Conservation (phyloP, 1,140 invertebrate species). For the Cataglyphis hispanica region DNA sequence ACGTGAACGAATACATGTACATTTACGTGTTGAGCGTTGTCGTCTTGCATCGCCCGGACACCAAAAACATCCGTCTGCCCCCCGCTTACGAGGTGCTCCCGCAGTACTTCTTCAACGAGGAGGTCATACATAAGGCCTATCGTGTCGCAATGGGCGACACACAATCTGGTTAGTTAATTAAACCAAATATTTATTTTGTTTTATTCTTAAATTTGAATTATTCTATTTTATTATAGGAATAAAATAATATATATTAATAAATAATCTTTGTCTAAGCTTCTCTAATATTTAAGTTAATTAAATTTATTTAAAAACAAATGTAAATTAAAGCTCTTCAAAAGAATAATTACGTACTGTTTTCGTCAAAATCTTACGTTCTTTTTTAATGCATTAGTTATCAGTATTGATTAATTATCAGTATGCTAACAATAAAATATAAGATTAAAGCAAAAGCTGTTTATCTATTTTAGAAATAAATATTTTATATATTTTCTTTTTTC, state of each 20-base stretch:
- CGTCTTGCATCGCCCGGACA: slow-evolving; percentile 88
- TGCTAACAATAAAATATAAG: no score
- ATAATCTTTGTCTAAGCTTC: neutral
- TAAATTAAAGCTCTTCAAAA: neutral
- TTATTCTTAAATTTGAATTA: no score
- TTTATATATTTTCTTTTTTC: neutral
- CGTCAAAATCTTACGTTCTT: no score
- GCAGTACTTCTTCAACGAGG: slow-evolving; percentile 88
- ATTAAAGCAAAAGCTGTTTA: neutral
- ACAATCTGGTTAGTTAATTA: slow-evolving; percentile 39
- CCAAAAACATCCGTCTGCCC: slow-evolving; percentile 88
- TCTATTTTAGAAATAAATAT: neutral
- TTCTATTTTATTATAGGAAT: no score
- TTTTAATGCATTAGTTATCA: neutral
- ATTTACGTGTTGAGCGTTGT: slow-evolving; percentile 88
- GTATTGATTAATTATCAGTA: no score
- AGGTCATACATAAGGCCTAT: slow-evolving; percentile 87
- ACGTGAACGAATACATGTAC: slow-evolving; percentile 89
- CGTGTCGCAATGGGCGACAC: slow-evolving; percentile 85
- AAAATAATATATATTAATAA: neutral
- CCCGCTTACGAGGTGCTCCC: slow-evolving; percentile 90
- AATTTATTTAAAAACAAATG: no score
- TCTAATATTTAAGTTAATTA: neutral
- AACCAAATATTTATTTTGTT: neutral
- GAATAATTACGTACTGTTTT: neutral